These are phyloP conservation scores for Dryadula phaetusa DNA, from an alignment of 2,888 invertebrate genomes.

Conservation along the genomic window DNA sequence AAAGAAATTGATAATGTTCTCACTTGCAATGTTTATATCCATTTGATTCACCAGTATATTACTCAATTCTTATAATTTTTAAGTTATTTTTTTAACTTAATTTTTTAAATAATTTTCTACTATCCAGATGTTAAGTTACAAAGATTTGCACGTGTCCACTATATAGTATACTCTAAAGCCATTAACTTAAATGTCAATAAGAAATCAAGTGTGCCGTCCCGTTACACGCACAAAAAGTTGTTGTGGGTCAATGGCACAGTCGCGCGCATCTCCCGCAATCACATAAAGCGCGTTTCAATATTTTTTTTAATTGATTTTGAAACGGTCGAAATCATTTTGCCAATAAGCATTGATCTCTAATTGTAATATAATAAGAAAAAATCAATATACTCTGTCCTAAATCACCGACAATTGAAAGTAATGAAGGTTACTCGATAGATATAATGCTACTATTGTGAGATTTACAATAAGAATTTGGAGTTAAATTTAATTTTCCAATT, in stretches of 20 bases:
- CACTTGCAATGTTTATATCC: neutral
- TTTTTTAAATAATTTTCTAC: slow-evolving; percentile 21
- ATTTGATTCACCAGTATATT: neutral
- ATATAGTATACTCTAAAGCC: slow-evolving; percentile 34
- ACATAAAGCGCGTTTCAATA: slow-evolving; percentile 50
- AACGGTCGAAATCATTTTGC: slow-evolving; percentile 32
- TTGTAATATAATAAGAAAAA: slow-evolving; percentile 8
- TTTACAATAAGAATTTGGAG: neutral
- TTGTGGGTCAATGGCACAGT: slow-evolving; percentile 80
- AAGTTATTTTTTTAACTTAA: neutral
- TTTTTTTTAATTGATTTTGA: slow-evolving; percentile 48
- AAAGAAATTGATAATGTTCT: no score
- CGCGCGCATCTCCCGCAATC: slow-evolving; percentile 54
- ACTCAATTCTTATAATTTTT: neutral
- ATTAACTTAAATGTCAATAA: slow-evolving; percentile 70
- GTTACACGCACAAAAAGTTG: slow-evolving; percentile 79
- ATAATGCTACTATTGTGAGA: neutral
- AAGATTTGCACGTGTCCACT: slow-evolving; percentile 21
- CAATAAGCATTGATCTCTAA: slow-evolving; percentile 19
- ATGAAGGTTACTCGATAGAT: neutral
- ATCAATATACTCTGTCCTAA: neutral
- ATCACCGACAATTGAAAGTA: slow-evolving; percentile 8
- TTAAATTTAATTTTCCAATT: slow-evolving; percentile 14
- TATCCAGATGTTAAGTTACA: slow-evolving; percentile 27
- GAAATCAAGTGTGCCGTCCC: slow-evolving; percentile 76